These are phyloP conservation scores for Oedothorax gibbosus DNA, from an alignment of 1,140 invertebrate genomes.

Conservation along the genomic window DNA sequence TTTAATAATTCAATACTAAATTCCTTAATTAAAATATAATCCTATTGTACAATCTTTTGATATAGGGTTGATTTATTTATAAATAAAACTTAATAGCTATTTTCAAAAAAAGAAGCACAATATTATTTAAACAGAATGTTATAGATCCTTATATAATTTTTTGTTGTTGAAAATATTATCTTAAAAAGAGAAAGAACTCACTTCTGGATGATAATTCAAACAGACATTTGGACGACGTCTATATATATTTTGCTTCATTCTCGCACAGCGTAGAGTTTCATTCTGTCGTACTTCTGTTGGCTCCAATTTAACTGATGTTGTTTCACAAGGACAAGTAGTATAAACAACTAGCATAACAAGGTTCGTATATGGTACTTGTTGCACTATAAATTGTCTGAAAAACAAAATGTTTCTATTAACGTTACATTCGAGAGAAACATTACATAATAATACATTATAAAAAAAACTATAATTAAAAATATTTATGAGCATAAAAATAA, in stretches of 20 bases:
- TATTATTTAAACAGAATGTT: too few relatives aligned
- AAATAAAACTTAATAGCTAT: too few relatives aligned
- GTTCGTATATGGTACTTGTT: slow-evolving; percentile 92
- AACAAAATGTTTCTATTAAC: background rate
- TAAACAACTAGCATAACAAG: slow-evolving; percentile 89
- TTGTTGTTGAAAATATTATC: too few relatives aligned
- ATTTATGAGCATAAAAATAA: too few relatives aligned
- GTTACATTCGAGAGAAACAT: background rate
- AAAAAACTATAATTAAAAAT: too few relatives aligned
- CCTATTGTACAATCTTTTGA: too few relatives aligned
- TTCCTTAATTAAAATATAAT: too few relatives aligned
- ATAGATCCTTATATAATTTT: too few relatives aligned
- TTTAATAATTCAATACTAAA: too few relatives aligned
- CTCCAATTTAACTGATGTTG: slow-evolving; percentile 83
- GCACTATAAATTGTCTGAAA: slow-evolving; percentile 88
- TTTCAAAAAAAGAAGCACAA: too few relatives aligned
- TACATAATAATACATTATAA: too few relatives aligned
- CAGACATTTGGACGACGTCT: slow-evolving; percentile 78
- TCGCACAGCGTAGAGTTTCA: slow-evolving; percentile 45
- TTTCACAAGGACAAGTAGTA: slow-evolving; percentile 88
- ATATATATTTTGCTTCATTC: slow-evolving; percentile 72
- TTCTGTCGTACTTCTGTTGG: slow-evolving; percentile 71
- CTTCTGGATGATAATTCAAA: slow-evolving; percentile 89
- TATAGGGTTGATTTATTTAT: too few relatives aligned
- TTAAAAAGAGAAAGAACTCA: slow-evolving; percentile 68